Evolutionary conservation across 2,888 invertebrate species (phyloP), one percentile per base, ranked within the genome.

Genomic region (Sarcophaga rosellei): DNA sequence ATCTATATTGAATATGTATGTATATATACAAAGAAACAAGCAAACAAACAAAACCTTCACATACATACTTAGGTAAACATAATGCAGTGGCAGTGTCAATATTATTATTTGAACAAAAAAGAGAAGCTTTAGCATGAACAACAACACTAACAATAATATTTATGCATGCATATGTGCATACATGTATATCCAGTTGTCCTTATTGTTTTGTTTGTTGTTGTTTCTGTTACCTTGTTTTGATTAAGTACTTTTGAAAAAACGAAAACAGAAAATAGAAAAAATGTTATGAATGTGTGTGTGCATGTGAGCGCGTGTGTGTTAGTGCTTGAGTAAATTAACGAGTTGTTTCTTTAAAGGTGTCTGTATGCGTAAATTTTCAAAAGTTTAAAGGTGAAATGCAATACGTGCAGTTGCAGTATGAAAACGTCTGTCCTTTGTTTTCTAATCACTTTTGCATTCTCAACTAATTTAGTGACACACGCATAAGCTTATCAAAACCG

Each of bases 381-480:
- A 66, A 66, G 65, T 44, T 44, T 66, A 66, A 66, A 66, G 65
- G 21, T 68, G 17, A 68, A 68, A 21, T 68, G 47, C 23, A 47
- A 3, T 47, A 21, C 23, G 2, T 68, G 21, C 45, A 47, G 68
- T 17, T 3, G 44, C 12, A 68, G 10, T 68, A 68, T 23, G 6
- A 68, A 47, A 47, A 21, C 23, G 17, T 47, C 21, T 47, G 47
- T 21, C 15, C 45, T 68, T 35, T 47, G 47, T 45, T 68, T 17
- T 68, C 68, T 47, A 47, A 35, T 23, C 47, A 35, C 6, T 45
- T 15, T 68, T 20, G 8, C 21, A 68, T 21, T 45, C 21, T 47
- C 15, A 68, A 45, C 68, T 68, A 68, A 68, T 68, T 68, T 47
- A 68, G 17, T 21, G 11, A 21, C 6, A 35, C 8, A 35, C 35